Conservation (phyloP, 2,113 vertebrate species). For the Oplegnathus fasciatus region DNA sequence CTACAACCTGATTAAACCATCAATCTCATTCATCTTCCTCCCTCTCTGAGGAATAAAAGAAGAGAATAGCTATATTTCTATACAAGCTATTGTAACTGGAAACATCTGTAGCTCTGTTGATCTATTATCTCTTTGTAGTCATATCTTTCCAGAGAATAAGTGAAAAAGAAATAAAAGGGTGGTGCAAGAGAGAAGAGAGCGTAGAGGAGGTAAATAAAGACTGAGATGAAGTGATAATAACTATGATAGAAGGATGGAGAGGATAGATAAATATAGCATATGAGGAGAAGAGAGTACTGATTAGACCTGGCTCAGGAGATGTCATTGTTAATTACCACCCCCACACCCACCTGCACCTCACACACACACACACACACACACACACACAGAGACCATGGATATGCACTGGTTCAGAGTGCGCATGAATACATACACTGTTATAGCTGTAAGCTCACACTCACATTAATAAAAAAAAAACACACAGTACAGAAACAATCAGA, state of each 20-base stretch:
- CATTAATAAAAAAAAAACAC: constrained; percentile 6
- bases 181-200: constrained; percentile 10
- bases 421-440: constrained; percentile 2
- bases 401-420: constrained; percentile 3
- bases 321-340: constrained; percentile 79
- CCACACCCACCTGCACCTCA: constrained; percentile 74
- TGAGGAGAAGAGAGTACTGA: constrained; percentile 69
- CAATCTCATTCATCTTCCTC: constrained; percentile 43
- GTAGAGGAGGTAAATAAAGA: constrained; percentile 64
- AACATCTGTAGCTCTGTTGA: constrained; percentile 54
- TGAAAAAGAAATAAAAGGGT: constrained; percentile 40
- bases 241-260: constrained; percentile 76
- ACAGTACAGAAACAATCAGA: not conserved
- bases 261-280: constrained; percentile 72
- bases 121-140: constrained; percentile 51
- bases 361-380: not conserved
- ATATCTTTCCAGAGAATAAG: constrained; percentile 44
- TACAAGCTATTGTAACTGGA: constrained; percentile 25
- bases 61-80: constrained; percentile 40
- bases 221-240: constrained; percentile 76
- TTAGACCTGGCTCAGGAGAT: constrained; percentile 79
- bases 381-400: not conserved
- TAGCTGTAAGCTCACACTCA: constrained; percentile 16
- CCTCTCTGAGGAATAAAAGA: constrained; percentile 46
- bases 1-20: constrained; percentile 65